Conservation (phyloP, 2,113 vertebrate species). For the Phalacrocorax carbo region DNA sequence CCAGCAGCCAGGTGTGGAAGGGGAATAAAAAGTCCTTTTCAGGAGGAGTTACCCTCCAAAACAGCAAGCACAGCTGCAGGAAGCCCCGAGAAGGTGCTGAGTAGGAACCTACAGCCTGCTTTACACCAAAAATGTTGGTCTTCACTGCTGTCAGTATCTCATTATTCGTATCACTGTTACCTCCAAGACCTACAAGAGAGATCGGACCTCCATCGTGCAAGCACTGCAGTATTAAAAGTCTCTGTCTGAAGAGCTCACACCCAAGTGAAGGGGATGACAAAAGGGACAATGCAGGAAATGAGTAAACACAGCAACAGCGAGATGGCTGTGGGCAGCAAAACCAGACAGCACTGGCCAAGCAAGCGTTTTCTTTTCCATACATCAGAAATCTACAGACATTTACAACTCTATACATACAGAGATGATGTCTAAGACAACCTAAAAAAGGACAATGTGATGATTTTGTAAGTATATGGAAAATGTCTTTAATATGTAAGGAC, state of each 20-base stretch:
- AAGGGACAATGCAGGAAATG: neutral
- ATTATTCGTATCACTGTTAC: neutral
- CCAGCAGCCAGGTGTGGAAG: neutral
- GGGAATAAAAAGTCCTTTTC: neutral
- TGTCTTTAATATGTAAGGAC: neutral
- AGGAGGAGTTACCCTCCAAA: neutral
- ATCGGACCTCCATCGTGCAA: rapidly evolving
- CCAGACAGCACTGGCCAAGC: neutral
- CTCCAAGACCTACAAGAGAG: neutral
- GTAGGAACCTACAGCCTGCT: neutral
- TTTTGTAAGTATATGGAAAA: neutral
- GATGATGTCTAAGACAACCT: neutral
- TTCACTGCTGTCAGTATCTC: neutral
- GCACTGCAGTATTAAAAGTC: neutral
- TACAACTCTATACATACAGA: neutral
- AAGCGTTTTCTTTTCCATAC: neutral
- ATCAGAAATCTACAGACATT: neutral
- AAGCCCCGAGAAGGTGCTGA: neutral
- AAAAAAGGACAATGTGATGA: neutral
- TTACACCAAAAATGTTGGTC: neutral
- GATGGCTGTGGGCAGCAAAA: neutral
- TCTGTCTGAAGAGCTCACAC: neutral
- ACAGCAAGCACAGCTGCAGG: neutral
- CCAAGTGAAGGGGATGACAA: neutral
- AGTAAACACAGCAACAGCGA: neutral